Evolutionary conservation across 2,113 vertebrate genomes (phyloP).

Genomic region (Myrmophylax atrothorax): DNA sequence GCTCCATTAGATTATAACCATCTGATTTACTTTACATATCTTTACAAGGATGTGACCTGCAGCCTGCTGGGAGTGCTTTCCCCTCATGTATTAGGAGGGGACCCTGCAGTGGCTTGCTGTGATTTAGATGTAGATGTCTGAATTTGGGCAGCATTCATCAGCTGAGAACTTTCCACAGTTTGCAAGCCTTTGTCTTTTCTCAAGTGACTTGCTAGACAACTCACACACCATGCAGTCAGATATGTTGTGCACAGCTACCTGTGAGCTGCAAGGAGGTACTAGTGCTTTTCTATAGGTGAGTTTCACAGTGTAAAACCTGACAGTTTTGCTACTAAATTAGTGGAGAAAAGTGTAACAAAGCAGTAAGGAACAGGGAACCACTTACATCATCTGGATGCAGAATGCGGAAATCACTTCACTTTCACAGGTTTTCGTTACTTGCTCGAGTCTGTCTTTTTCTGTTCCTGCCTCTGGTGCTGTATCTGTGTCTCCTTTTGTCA

Average conservation of each 20-base stretch:
- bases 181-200: not conserved
- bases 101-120: not conserved
- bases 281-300: not conserved
- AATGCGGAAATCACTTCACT: not conserved
- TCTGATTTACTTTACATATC: not conserved
- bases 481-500: not conserved
- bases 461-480: not conserved
- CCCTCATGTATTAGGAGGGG: accelerated
- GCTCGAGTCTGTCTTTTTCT: not conserved
- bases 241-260: not conserved
- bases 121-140: not conserved
- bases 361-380: not conserved
- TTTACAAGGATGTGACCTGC: not conserved
- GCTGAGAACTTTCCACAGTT: not conserved
- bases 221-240: accelerated
- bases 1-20: not conserved
- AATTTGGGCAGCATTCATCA: not conserved
- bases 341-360: not conserved
- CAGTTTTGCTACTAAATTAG: not conserved
- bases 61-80: not conserved
- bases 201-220: not conserved
- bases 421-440: not conserved
- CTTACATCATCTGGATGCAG: not conserved
- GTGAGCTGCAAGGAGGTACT: not conserved
- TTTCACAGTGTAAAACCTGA: not conserved